Evolutionary conservation across 2,888 invertebrate species (phyloP), one percentile per base, ranked within the genome.

Genomic region (Aspidiotus rigidus): DNA sequence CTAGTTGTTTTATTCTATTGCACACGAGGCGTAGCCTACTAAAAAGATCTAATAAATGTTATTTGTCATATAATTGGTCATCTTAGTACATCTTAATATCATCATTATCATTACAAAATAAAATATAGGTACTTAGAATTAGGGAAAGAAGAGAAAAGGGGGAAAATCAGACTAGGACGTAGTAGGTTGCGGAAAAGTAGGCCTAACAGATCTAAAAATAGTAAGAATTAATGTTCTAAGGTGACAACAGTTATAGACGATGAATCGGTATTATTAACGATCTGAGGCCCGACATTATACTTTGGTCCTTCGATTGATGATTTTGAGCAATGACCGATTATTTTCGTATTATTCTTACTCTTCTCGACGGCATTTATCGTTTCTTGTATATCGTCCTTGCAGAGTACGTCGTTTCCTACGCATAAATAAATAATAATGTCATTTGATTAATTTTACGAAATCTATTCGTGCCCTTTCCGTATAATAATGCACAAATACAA

Each of bases 371-470:
- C 42, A 39, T 7, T 11, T n/a, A 66, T 59, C 9, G 28, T 42
- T 28, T 64, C 39, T 42, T 57, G 40, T 10, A 39, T 40, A 49
- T 16, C 49, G 28, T 66, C 57, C 56, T 49, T 66, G 44, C 66
- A 66, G 8, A 66, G 44, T 3, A 66, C 66, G 16, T 42, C 44
- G 57, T 66, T 66, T 16, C 66, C 66, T 66, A 28, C 28, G 28
- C 28, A 28, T 28, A 28, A 28, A 28, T 28, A 28, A 28, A 28
- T 28, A 28, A 28, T 3, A 5, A 28, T 28, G 28, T 28, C 28
- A 28, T 28, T 28, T 28, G 28, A 28, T 28, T 5, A 28, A 28
- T 28, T 28, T 28, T 28, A 28, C 28, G 28, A 28, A 28, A 28
- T 5, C 2, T 28, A 28, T 28, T 28, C 28, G n/a, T n/a, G n/a